Base-by-base conservation (phyloP, 2,797 vertebrate species). In the Brotula barbata region DNA sequence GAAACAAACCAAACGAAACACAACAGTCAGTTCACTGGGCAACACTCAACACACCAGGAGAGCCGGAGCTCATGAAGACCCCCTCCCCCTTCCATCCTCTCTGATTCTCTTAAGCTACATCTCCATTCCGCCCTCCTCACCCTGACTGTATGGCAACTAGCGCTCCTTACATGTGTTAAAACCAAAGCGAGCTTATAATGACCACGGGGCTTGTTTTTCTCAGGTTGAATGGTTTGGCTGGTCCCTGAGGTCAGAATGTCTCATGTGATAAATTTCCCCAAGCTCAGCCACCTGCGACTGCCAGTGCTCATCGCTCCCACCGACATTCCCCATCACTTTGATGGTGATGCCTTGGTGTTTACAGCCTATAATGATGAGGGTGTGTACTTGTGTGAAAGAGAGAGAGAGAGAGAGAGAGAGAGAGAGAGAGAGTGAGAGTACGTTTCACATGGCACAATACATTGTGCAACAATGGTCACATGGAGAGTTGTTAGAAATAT, bases 171-270 rank as follows among this genome's bases (percentile, higher is more conserved):
- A 41, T 33, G 53, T 23, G 31, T 58, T 23, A 43, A 39, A 54
- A 56, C 52, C 17, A 43, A 75, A 79, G 58, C 25, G 43, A 58
- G 46, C 56, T 64, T 44, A 65, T 73, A 78, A 82, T 63, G 52
- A 72, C 71, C 82, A 77, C 65, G 58, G 57, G 77, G 75, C 70
- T 90, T 92, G 88, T 92, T 92, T 90, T 90, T 88, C 85, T 86
- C 87, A 54, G 61, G 55, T 70, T 43, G 68, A 23, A 60, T 63
- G 50, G 67, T 63, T 46, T 22, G 16, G 22, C 73, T 31, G 46
- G 51, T 88, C 89, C 79, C 86, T 63, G 47, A 39, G 84, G 63
- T 84, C 76, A 45, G 19, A 9, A 10, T 28, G 61, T 82, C 84
- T 79, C 87, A 20, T 50, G 75, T 48, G 75, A 59, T 31, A 3